Evolutionary conservation across 1,140 invertebrate species (phyloP).

Genomic region (Musca domestica): DNA sequence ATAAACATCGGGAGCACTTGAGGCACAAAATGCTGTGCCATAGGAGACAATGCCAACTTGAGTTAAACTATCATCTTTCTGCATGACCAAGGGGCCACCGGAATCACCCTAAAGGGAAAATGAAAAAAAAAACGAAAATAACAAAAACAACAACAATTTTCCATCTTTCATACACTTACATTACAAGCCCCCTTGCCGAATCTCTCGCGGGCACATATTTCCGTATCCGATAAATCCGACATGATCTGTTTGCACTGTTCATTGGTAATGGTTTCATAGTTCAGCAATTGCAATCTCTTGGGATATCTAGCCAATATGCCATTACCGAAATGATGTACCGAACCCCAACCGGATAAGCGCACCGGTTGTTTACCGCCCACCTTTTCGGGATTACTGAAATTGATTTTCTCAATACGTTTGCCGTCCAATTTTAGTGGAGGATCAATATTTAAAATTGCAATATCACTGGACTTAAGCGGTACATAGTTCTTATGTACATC

Average conservation of each 20-base stretch:
- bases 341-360: conserved; percentile 49
- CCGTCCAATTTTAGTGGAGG: conserved; percentile 44
- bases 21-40: conserved; percentile 61
- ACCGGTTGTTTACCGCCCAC: conserved; percentile 42
- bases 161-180: conserved; percentile 32
- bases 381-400: conserved; percentile 37
- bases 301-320: conserved; percentile 47
- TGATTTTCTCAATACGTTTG: conserved; percentile 40
- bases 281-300: conserved; percentile 38
- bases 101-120: conserved; percentile 69
- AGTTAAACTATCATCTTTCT: conserved; percentile 33
- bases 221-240: conserved; percentile 48
- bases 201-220: conserved; percentile 56
- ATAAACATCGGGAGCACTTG: conserved; percentile 60
- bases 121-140: conserved; percentile 32
- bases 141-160: conserved; percentile 37
- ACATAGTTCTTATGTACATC: conserved; percentile 49
- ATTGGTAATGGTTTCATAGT: conserved; percentile 44
- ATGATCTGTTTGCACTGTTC: conserved; percentile 43
- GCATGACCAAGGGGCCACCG: conserved; percentile 64
- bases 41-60: conserved; percentile 70
- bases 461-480: conserved; percentile 48
- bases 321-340: conserved; percentile 39
- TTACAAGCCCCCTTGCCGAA: conserved; percentile 55
- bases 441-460: conserved; percentile 50